Evolutionary conservation across 2,113 vertebrate genomes (phyloP), one percentile per base, ranked within the genome.

Genomic region (Falco punctatus): DNA sequence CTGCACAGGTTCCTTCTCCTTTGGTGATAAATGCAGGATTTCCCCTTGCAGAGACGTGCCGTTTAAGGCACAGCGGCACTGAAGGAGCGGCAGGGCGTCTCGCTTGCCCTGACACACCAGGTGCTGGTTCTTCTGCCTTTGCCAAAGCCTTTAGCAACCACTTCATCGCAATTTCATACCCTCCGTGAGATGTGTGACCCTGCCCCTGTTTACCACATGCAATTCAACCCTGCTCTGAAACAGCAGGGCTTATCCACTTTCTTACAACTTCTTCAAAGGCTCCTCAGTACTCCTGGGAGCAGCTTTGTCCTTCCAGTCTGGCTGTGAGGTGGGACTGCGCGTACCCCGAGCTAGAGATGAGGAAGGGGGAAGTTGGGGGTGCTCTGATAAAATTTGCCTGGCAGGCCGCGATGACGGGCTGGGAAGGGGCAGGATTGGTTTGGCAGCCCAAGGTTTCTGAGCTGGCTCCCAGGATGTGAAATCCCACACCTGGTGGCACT

Each of bases 341-440:
- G 0, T 20, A 18, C 21, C 35, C 10, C 0, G 1, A n/a, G 46
- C 5, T 2, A 9, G n/a, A 24, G 48, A 2, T 23, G 48, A 72
- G 38, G 51, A 28, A 62, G 42, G 18, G 38, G 32, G 51, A 33
- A 44, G n/a, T 2, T 3, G 5, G 57, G 42, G 26, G 6, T 30
- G 22, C 54, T 81, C 14, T 12, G 30, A 16, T 16, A 16, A 26
- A 16, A 82, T 14, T 7, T 32, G 42, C 70, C 35, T 3, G 44
- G 42, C 22, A 40, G 62, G 42, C 70, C 33, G 57, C 2, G 8
- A 6, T 18, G 9, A 22, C 2, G 11, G 38, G 46, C 52, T 57
- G 81, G 64, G 15, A 82, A 64, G 86, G 9, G 10, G 30, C 64
- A 48, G 72, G 55, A 18, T 16, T 8, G 4, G 22, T n/a, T n/a